phyloP scores from a whole-genome alignment of 2,797 vertebrate genomes.

The Acanthopagrus latus region DNA sequence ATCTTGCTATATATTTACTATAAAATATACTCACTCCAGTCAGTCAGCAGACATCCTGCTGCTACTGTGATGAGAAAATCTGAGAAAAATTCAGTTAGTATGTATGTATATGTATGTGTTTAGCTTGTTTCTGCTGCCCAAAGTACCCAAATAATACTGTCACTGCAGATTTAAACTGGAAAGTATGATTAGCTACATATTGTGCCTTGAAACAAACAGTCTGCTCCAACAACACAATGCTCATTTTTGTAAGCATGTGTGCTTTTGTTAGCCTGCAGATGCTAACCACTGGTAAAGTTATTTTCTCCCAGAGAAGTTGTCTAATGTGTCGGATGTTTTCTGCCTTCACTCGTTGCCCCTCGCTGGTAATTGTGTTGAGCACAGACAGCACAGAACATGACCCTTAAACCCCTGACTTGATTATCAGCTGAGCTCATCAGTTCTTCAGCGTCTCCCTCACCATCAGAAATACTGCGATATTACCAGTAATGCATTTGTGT shows the following conservation, averaged over 20 bases:
- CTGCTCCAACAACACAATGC: too few relatives aligned
- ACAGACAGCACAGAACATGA: constrained; percentile 19
- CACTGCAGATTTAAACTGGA: not conserved
- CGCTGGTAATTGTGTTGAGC: not conserved
- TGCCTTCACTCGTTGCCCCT: not conserved
- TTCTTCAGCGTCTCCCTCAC: constrained; percentile 13
- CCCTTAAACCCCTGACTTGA: constrained; percentile 11
- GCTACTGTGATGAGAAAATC: too few relatives aligned
- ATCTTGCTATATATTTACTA: too few relatives aligned
- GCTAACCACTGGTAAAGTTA: not conserved
- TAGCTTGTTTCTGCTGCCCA: not conserved
- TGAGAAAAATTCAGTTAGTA: too few relatives aligned
- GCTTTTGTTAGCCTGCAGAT: too few relatives aligned
- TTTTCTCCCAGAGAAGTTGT: not conserved
- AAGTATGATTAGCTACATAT: too few relatives aligned
- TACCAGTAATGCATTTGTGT: constrained; percentile 24
- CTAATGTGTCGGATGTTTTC: not conserved
- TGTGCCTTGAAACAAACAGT: too few relatives aligned
- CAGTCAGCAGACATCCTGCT: too few relatives aligned
- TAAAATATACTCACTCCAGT: too few relatives aligned
- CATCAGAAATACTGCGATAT: constrained; percentile 17
- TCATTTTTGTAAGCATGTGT: too few relatives aligned
- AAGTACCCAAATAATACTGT: not conserved
- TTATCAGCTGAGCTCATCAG: constrained; percentile 40
- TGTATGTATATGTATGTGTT: too few relatives aligned